These are phyloP conservation scores for Platyscapa corneri DNA, from an alignment of 1,140 invertebrate genomes.

Conservation along the genomic window DNA sequence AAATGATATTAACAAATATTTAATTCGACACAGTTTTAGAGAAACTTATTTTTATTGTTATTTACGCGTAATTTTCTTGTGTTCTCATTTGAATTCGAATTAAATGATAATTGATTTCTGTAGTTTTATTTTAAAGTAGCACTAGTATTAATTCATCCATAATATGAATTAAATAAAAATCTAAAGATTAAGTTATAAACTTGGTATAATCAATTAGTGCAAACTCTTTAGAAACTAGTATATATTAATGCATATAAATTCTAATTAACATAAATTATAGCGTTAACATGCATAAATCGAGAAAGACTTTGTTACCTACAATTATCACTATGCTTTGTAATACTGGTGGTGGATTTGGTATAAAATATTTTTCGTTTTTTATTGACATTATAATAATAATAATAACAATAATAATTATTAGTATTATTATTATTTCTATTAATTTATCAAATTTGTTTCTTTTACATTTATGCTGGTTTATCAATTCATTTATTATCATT, in stretches of 20 bases:
- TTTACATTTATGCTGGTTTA: background rate
- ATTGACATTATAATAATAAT: too few species aligned
- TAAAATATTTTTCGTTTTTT: background rate
- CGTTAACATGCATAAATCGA: background rate
- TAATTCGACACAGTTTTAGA: background rate
- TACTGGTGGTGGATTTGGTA: background rate
- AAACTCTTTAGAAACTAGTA: too few species aligned
- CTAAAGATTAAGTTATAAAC: too few species aligned
- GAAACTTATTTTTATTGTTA: background rate
- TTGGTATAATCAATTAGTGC: too few species aligned
- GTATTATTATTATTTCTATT: background rate
- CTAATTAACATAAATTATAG: background rate
- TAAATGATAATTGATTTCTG: too few species aligned
- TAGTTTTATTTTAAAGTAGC: too few species aligned
- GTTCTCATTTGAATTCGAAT: too few species aligned
- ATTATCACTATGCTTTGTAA: background rate
- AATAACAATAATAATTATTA: too few species aligned
- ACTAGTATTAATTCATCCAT: too few species aligned
- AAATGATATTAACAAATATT: slow-evolving; percentile 70
- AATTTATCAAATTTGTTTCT: background rate
- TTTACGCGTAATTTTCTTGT: background rate
- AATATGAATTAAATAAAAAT: too few species aligned
- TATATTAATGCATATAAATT: too few species aligned
- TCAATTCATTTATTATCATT: background rate
- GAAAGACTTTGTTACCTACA: background rate